Conservation (phyloP, 2,888 invertebrate genomes). For the Lagria hirta region DNA sequence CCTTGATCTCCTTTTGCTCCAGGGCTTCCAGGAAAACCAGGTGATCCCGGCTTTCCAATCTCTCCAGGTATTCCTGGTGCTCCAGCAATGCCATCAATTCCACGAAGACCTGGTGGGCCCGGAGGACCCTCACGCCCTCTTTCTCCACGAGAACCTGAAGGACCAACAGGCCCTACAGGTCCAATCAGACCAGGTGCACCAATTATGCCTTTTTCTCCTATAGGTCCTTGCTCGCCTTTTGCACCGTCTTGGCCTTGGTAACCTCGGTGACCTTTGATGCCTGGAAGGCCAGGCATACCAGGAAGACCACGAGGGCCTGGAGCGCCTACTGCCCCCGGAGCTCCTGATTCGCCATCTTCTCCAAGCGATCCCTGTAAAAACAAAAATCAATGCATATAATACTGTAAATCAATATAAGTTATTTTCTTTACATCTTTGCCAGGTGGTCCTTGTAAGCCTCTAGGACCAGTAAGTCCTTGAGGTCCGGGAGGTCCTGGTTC, state of each 20-base stretch:
- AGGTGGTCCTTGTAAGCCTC: slow-evolving; percentile 69
- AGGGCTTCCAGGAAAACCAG: slow-evolving; percentile 81
- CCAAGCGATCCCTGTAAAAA: slow-evolving; percentile 65
- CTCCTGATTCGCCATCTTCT: slow-evolving; percentile 79
- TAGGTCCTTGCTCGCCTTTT: slow-evolving; percentile 76
- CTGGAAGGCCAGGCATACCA: slow-evolving; percentile 78
- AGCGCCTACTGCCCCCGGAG: slow-evolving; percentile 70
- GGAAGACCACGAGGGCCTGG: slow-evolving; percentile 72
- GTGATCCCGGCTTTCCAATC: slow-evolving; percentile 79
- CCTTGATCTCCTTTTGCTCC: slow-evolving; percentile 83
- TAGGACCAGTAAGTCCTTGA: slow-evolving; percentile 58
- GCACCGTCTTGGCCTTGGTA: slow-evolving; percentile 77
- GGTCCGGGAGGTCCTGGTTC: slow-evolving; percentile 72
- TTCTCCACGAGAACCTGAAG: slow-evolving; percentile 78
- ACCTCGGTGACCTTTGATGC: slow-evolving; percentile 81
- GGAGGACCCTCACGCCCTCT: slow-evolving; percentile 81
- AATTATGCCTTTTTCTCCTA: slow-evolving; percentile 74
- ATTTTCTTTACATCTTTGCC: slow-evolving; percentile 70
- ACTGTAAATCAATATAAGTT: background rate
- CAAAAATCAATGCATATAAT: slow-evolving; percentile 3
- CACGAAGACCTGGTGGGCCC: slow-evolving; percentile 75
- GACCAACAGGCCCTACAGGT: slow-evolving; percentile 72
- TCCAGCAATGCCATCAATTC: slow-evolving; percentile 77
- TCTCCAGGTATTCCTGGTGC: slow-evolving; percentile 76
- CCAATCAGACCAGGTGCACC: slow-evolving; percentile 71